These are phyloP conservation scores for Pterobdella sp. DNA, from an alignment of 2,888 invertebrate species.

Conservation along the genomic window DNA sequence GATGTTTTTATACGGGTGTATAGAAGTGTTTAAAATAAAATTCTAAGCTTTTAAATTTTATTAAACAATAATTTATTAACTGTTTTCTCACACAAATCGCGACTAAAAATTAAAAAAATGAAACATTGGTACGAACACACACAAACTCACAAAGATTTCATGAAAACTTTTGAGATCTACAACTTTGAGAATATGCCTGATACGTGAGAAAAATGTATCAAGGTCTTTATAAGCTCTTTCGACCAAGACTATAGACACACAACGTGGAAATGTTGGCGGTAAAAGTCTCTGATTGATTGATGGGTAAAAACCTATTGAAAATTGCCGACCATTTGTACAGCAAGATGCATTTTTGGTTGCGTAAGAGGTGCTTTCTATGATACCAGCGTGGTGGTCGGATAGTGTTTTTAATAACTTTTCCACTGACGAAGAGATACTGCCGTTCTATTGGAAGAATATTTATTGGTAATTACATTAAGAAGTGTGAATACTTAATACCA, in stretches of 20 bases:
- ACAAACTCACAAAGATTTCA: constrained; percentile 42
- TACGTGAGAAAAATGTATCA: constrained; percentile 69
- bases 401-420: neutral
- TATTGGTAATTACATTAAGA: too few species aligned
- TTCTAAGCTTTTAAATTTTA: too few species aligned
- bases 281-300: constrained; percentile 86
- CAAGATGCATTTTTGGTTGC: neutral
- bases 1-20: too few species aligned
- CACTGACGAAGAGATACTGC: neutral
- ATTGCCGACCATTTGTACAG: neutral
- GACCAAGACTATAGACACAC: constrained; percentile 66
- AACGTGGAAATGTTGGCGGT: constrained; percentile 96
- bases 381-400: neutral
- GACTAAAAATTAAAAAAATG: constrained; percentile 2
- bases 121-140: neutral
- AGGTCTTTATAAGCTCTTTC: constrained; percentile 72
- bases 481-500: too few species aligned
- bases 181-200: constrained; percentile 43
- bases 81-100: neutral
- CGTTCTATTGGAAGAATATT: neutral
- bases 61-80: neutral
- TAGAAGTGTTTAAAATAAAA: too few species aligned
- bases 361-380: neutral
- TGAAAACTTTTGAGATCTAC: constrained; percentile 45
- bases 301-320: constrained; percentile 79